phyloP scores from a whole-genome alignment of 2,888 invertebrate genomes.

The Apamea anceps region DNA sequence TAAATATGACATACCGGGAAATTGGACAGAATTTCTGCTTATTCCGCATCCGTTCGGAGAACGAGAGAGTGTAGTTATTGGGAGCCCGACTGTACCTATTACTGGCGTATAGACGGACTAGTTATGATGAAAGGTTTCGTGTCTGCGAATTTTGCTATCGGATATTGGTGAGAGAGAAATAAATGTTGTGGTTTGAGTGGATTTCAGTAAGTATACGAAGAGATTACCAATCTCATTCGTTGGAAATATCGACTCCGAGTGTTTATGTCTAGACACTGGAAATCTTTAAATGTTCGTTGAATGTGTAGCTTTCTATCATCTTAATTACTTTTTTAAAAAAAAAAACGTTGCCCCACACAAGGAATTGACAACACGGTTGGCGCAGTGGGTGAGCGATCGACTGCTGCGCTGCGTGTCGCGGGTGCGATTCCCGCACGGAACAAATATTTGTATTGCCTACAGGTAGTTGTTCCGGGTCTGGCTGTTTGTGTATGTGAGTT shows the following conservation, averaged over 20 bases:
- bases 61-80: conserved; percentile 69
- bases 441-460: too few relatives aligned
- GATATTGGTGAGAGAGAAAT: conserved; percentile 18
- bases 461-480: too few relatives aligned
- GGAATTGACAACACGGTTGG: too few relatives aligned
- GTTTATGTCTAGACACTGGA: neutral
- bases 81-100: conserved; percentile 56
- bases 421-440: too few relatives aligned
- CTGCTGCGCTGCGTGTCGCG: too few relatives aligned
- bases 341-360: too few relatives aligned
- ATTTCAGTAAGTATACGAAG: neutral
- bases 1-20: conserved; percentile 86
- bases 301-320: neutral
- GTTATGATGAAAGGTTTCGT: conserved; percentile 40
- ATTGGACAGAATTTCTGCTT: conserved; percentile 85
- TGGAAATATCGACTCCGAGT: neutral
- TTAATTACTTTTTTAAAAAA: too few relatives aligned
- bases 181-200: conserved; percentile 16
- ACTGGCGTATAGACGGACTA: conserved; percentile 38
- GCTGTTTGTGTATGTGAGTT: too few relatives aligned
- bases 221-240: neutral
- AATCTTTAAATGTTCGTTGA: neutral
- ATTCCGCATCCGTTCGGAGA: conserved; percentile 71
- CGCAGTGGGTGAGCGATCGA: too few relatives aligned
- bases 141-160: conserved; percentile 32